Conservation (phyloP, 2,888 invertebrate genomes). For the Cyclophora punctaria region DNA sequence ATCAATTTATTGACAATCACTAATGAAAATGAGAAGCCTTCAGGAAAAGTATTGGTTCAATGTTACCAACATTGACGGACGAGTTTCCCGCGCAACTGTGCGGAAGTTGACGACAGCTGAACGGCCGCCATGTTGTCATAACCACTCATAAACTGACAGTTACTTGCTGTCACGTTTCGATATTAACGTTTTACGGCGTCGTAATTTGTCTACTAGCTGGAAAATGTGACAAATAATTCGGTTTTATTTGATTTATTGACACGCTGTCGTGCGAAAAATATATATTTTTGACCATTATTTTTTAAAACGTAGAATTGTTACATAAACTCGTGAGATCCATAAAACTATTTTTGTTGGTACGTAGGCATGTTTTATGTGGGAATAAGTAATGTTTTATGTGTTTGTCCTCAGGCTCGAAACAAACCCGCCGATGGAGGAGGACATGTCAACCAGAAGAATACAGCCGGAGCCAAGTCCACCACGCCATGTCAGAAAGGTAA, state of each 20-base stretch:
- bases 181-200: conserved; percentile 6
- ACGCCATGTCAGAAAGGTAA: conserved; percentile 71
- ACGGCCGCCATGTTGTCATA: conserved; percentile 16
- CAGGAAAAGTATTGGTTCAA: not conserved
- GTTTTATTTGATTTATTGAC: no score
- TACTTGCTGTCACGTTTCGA: conserved; percentile 9
- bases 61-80: conserved; percentile 21
- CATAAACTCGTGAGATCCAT: no score
- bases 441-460: conserved; percentile 82
- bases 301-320: no score
- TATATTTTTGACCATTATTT: no score
- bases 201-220: conserved; percentile 5
- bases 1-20: no score
- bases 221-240: not conserved
- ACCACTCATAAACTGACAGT: conserved; percentile 12
- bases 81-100: conserved; percentile 26
- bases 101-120: conserved; percentile 21
- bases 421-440: conserved; percentile 87
- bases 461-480: conserved; percentile 78
- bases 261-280: no score
- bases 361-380: not conserved
- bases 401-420: conserved; percentile 80
- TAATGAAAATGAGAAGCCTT: no score
- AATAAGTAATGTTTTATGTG: no score
- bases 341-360: no score